phyloP scores from a whole-genome alignment of 2,113 vertebrate species.

The Oryzias woworae region DNA sequence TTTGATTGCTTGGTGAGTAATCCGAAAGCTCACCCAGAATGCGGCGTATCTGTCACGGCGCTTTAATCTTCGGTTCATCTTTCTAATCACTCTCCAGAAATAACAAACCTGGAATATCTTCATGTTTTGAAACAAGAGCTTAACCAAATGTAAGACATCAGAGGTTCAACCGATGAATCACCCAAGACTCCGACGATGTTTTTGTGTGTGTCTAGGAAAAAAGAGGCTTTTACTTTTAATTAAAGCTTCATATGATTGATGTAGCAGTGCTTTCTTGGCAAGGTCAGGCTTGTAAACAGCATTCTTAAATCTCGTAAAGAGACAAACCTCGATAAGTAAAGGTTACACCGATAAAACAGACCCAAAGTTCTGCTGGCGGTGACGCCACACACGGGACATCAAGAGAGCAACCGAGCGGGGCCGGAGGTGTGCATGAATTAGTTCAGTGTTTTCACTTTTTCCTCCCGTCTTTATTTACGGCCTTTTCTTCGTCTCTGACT shows the following conservation, averaged over 20 bases:
- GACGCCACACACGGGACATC: constrained; percentile 9
- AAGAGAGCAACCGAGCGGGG: constrained; percentile 54
- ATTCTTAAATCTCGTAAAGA: constrained; percentile 47
- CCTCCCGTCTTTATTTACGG: constrained; percentile 63
- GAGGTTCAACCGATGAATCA: constrained; percentile 50
- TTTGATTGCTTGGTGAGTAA: constrained; percentile 62
- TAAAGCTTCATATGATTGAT: constrained; percentile 42
- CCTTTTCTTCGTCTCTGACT: constrained; percentile 64
- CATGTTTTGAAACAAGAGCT: constrained; percentile 9
- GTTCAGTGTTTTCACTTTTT: constrained; percentile 72
- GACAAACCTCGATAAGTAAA: constrained; percentile 56
- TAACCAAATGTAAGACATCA: constrained; percentile 42
- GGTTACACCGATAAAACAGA: constrained; percentile 58
- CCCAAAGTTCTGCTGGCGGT: not conserved
- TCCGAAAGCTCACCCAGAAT: constrained; percentile 31
- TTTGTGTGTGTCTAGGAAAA: constrained; percentile 29
- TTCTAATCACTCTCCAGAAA: constrained; percentile 63
- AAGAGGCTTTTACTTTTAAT: constrained; percentile 45
- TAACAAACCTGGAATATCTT: constrained; percentile 61
- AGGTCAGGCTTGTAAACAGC: constrained; percentile 37
- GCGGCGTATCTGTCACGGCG: constrained; percentile 50
- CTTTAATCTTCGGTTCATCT: constrained; percentile 63
- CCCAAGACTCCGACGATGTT: constrained; percentile 28
- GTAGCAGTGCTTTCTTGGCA: constrained; percentile 40
- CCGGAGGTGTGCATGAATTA: constrained; percentile 64